phyloP scores from a whole-genome alignment of 2,888 invertebrate genomes.

The Drosophila recens region DNA sequence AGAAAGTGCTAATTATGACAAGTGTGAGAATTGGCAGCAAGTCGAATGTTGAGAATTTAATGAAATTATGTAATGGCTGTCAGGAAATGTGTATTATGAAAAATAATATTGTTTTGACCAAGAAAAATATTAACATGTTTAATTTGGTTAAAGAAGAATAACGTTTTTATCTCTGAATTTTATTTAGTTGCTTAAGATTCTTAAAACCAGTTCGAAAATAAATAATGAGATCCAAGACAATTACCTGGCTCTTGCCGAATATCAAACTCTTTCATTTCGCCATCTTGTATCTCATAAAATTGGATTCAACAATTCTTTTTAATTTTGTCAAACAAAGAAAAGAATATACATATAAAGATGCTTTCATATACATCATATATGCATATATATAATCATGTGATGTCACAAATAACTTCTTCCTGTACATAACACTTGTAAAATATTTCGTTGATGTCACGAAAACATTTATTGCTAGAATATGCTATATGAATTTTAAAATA shows the following conservation, averaged over 20 bases:
- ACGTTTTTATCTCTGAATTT: background rate
- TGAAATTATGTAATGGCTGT: conserved; percentile 44
- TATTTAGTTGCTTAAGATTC: background rate
- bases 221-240: background rate
- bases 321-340: background rate
- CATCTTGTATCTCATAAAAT: background rate
- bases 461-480: too few relatives aligned
- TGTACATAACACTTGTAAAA: too few relatives aligned
- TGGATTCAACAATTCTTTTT: background rate
- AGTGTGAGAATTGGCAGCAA: conserved; percentile 25
- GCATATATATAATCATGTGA: background rate
- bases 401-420: background rate
- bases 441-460: too few relatives aligned
- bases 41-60: conserved; percentile 9
- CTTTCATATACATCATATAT: background rate
- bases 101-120: background rate
- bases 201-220: background rate
- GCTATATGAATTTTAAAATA: too few relatives aligned
- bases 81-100: background rate
- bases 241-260: background rate
- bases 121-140: background rate
- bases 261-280: background rate
- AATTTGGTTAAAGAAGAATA: background rate
- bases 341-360: too few relatives aligned
- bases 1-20: conserved; percentile 53